phyloP scores from a whole-genome alignment of 1,140 invertebrate species.

The Proctacanthus coquilletti region DNA sequence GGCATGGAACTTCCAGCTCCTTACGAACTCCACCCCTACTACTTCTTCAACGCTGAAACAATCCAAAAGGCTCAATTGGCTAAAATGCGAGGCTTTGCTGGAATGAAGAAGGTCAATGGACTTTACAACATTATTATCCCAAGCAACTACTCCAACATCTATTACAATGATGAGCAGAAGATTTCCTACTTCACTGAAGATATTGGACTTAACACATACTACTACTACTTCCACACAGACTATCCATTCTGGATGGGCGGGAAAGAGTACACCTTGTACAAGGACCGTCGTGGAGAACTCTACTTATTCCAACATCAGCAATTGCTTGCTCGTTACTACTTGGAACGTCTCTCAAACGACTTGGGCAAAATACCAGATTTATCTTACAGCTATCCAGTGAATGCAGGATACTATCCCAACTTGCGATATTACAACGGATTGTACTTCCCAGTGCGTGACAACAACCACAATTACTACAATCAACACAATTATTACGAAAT shows the following conservation, averaged over 20 bases:
- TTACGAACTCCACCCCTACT: conserved; percentile 40
- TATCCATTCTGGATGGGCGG: conserved; percentile 43
- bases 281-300: conserved; percentile 37
- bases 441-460: conserved; percentile 37
- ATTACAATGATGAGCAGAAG: conserved; percentile 36
- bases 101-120: conserved; percentile 22
- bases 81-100: conserved; percentile 33
- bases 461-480: conserved; percentile 32
- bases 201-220: conserved; percentile 44
- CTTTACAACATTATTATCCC: conserved; percentile 27
- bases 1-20: conserved; percentile 36
- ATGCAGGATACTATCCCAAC: conserved; percentile 39
- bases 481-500: conserved; percentile 31
- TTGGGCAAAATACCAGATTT: conserved; percentile 38
- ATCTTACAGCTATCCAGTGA: conserved; percentile 30
- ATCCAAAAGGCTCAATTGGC: conserved; percentile 33
- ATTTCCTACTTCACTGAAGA: conserved; percentile 54
- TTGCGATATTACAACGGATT: conserved; percentile 40
- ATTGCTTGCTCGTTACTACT: conserved; percentile 40
- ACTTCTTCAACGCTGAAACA: conserved; percentile 34
- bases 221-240: conserved; percentile 44
- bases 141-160: conserved; percentile 36
- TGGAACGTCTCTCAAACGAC: conserved; percentile 42
- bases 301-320: conserved; percentile 40
- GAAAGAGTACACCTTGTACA: conserved; percentile 31